Evolutionary conservation across 2,888 invertebrate species (phyloP).

Genomic region (Acanthosepion esculentum): DNA sequence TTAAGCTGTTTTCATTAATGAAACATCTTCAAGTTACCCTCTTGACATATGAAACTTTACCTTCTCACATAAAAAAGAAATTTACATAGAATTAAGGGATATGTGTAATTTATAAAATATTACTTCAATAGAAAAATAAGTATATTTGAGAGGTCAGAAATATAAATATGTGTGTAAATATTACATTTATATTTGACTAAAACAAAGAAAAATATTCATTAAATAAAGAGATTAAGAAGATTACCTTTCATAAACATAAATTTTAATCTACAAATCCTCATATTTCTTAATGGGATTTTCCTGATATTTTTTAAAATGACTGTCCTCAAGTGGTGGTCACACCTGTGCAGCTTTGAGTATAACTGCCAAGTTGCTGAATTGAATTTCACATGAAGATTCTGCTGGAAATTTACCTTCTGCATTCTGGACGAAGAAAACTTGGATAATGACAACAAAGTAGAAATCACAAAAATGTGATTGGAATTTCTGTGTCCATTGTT

Average conservation of each 20-base stretch:
- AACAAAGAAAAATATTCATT: neutral
- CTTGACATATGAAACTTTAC: no score
- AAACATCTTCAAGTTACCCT: no score
- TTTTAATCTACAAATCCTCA: neutral
- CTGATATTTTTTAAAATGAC: neutral
- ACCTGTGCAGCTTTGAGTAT: neutral
- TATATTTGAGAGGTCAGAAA: neutral
- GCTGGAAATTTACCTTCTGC: neutral
- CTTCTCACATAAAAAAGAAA: neutral
- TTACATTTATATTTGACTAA: neutral
- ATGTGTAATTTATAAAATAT: neutral
- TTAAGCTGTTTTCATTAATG: no score
- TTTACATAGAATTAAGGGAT: neutral
- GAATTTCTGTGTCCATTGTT: neutral
- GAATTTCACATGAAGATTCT: neutral
- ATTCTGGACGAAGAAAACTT: neutral
- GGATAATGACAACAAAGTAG: neutral
- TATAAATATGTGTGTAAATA: neutral
- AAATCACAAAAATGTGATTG: neutral
- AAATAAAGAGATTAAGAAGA: neutral
- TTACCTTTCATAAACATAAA: neutral
- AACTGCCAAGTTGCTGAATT: neutral
- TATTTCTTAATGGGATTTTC: conserved; percentile 15
- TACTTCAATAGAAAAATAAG: neutral
- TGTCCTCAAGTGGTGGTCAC: neutral